Conservation (phyloP, 2,797 vertebrate genomes). For the Aotus griseimembra region DNA sequence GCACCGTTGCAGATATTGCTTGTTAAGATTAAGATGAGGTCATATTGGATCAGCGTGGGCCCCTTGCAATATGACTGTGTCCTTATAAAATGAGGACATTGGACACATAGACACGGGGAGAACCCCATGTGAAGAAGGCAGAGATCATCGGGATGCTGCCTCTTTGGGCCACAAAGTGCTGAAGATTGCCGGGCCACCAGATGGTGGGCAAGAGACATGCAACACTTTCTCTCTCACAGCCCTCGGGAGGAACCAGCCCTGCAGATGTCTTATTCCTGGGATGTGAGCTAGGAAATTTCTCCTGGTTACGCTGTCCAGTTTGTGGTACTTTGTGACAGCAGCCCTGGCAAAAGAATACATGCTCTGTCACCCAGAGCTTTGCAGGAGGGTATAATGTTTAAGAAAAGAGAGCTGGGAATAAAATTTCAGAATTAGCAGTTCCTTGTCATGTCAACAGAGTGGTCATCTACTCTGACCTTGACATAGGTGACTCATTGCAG, state of each 20-base stretch:
- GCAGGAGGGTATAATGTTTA: background rate
- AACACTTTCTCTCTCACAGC: background rate
- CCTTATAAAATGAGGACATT: background rate
- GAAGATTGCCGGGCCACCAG: background rate
- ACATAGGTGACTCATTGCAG: background rate
- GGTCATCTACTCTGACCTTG: background rate
- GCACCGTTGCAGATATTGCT: background rate
- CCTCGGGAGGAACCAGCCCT: background rate
- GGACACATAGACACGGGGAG: background rate
- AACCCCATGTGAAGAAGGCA: background rate
- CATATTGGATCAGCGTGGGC: background rate
- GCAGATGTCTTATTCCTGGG: background rate
- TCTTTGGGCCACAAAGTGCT: background rate
- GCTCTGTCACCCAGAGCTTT: background rate
- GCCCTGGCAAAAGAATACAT: background rate
- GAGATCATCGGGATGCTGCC: background rate
- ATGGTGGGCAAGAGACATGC: fast-evolving
- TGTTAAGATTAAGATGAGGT: background rate
- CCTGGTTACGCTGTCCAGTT: too few relatives aligned
- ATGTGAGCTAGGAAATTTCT: background rate
- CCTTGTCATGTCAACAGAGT: background rate
- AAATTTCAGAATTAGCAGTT: background rate
- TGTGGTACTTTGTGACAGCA: background rate
- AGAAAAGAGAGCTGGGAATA: background rate
- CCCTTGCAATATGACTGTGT: background rate